phyloP scores from a whole-genome alignment of 2,113 vertebrate species.

The Syngnathus typhle region DNA sequence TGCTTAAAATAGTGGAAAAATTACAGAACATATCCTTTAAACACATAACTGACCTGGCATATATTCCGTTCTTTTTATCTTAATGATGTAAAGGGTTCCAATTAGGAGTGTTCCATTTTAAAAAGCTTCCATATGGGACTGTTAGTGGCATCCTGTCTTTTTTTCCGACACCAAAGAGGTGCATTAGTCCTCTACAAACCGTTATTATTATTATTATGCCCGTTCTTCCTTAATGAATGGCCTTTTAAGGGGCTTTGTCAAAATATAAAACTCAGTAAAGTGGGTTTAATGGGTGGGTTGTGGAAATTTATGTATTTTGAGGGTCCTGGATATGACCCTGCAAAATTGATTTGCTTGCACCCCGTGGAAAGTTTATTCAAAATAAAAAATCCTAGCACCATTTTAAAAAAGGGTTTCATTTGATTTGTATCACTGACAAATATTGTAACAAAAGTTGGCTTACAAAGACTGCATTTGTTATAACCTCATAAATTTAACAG shows the following conservation, averaged over 20 bases:
- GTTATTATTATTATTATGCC: neutral
- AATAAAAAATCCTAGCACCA: neutral
- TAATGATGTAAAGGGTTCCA: neutral
- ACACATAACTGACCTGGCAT: neutral
- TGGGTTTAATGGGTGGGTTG: neutral
- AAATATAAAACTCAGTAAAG: neutral
- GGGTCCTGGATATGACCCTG: too few species aligned
- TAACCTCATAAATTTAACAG: conserved; percentile 40
- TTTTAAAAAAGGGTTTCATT: neutral
- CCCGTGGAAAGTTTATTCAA: neutral
- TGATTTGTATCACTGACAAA: conserved; percentile 1
- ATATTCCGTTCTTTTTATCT: neutral
- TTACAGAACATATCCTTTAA: neutral
- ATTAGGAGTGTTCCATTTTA: neutral
- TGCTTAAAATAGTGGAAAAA: neutral
- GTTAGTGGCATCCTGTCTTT: neutral
- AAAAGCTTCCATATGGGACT: neutral
- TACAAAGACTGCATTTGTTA: conserved; percentile 6
- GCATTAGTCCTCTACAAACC: neutral
- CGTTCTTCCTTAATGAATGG: neutral
- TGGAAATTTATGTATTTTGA: neutral
- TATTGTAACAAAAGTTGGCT: neutral
- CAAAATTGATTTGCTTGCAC: conserved; percentile 1
- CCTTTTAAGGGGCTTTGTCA: neutral
- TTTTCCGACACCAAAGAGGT: neutral